These are phyloP conservation scores for Eriocheir sinensis DNA, from an alignment of 1,140 invertebrate genomes.

Conservation along the genomic window DNA sequence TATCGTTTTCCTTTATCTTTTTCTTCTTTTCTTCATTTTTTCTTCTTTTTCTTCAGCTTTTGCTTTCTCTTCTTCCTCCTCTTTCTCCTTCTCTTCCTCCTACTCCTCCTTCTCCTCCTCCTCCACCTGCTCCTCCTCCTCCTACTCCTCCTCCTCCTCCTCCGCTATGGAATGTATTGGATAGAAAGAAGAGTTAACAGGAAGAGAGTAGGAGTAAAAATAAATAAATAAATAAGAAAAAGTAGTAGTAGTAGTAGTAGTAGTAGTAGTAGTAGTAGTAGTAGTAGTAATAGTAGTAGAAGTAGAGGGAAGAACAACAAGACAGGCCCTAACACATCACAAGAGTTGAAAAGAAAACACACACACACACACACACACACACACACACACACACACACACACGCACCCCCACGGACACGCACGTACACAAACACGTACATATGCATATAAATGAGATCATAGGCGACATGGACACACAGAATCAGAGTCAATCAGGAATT, in stretches of 20 bases:
- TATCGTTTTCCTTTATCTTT: no score
- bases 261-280: constrained; percentile 25
- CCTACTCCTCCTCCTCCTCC: no score
- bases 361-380: neutral
- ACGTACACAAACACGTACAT: constrained; percentile 58
- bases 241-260: constrained; percentile 22
- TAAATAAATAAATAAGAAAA: no score
- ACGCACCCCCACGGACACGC: constrained; percentile 33
- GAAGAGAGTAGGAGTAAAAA: neutral
- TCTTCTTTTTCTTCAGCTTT: neutral
- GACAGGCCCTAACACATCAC: no score
- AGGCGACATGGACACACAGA: constrained; percentile 18
- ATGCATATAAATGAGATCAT: constrained; percentile 64
- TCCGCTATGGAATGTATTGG: neutral
- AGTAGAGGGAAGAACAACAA: neutral
- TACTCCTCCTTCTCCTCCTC: no score
- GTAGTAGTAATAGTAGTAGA: constrained; percentile 5
- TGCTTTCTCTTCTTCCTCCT: constrained; percentile 5
- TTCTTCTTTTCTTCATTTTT: neutral
- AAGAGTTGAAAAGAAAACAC: no score
- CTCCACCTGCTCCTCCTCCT: no score
- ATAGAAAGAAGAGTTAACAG: neutral
- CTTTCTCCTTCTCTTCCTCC: no score
- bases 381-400: constrained; percentile 8
- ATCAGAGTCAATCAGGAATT: constrained; percentile 62